Base-by-base conservation (phyloP, 2,113 vertebrate genomes). In the Hemicordylus capensis region DNA sequence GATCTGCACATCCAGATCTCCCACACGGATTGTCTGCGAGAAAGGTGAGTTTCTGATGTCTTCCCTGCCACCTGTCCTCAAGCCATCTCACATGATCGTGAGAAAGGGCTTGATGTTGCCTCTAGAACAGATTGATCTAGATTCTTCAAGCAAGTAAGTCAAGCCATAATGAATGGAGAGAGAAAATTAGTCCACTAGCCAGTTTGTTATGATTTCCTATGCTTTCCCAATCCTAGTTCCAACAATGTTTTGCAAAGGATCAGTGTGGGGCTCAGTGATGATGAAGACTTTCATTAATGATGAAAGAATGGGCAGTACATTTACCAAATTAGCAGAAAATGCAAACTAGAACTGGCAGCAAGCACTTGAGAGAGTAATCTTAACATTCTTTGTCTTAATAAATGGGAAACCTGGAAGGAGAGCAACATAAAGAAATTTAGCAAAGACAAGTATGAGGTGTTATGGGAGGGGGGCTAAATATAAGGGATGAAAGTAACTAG, bases 71-170 rank as follows among this genome's bases (percentile, higher is more conserved):
- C n/a, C n/a, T n/a, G n/a, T n/a, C n/a, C n/a, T n/a, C n/a, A n/a
- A n/a, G n/a, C n/a, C n/a, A n/a, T n/a, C n/a, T n/a, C n/a, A n/a
- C n/a, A n/a, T n/a, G n/a, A n/a, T n/a, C n/a, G n/a, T n/a, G n/a
- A n/a, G n/a, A n/a, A n/a, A n/a, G n/a, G n/a, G n/a, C n/a, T n/a
- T n/a, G 48, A 54, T 83, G 20, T 37, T 44, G 2, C 48, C 34
- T 39, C 66, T 72, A 19, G 0, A 0, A 0, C 72, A 34, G 42
- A 3, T 48, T 39, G 61, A 6, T 28, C 86, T 37, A 64, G 76
- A 61, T 70, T 28, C n/a, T 31, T 64, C 31, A 28, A 75, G 44
- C 58, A 83, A 75, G 61, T 64, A 37, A 64, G 42, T 34, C 61
- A 75, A 83, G 44, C 67, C 24, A 70, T 28, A 56, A 48, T 70